Conservation (phyloP, 2,113 vertebrate genomes). For the Cyanoliseus patagonus region DNA sequence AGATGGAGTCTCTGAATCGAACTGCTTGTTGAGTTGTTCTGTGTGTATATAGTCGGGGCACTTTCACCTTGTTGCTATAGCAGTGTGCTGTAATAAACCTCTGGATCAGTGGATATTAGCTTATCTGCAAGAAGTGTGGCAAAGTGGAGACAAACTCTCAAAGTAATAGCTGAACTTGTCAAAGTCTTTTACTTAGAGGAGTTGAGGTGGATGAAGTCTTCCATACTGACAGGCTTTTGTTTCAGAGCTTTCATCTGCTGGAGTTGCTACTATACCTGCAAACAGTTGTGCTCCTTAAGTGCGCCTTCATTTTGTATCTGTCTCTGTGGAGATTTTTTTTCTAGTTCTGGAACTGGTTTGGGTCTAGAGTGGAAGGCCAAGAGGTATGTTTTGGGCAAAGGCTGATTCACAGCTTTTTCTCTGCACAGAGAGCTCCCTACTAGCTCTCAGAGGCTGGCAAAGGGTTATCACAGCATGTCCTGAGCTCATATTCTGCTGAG, state of each 20-base stretch:
- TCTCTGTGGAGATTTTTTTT: background rate
- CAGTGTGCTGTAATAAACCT: background rate
- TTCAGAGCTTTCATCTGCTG: background rate
- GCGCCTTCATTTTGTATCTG: background rate
- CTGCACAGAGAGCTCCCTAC: background rate
- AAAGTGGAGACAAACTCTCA: background rate
- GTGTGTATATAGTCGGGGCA: too few relatives aligned
- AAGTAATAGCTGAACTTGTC: background rate
- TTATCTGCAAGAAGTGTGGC: background rate
- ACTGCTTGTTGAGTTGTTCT: background rate
- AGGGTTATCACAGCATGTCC: background rate
- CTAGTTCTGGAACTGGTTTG: background rate
- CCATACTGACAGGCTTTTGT: background rate
- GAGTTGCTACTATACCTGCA: background rate
- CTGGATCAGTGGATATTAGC: background rate
- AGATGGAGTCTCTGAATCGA: background rate
- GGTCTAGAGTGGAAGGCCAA: background rate
- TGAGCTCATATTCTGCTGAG: background rate
- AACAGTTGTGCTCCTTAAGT: background rate
- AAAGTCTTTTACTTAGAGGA: background rate
- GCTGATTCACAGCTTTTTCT: background rate
- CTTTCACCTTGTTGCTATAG: background rate
- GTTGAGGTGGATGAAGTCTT: background rate
- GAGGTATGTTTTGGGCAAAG: background rate
- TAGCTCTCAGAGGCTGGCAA: background rate